Percentiles rank a stretch among this genome's conserved stretches.
These are phyloP conservation scores for Myioborus miniatus DNA, from an alignment of 2,797 vertebrate genomes.

Conservation along the genomic window DNA sequence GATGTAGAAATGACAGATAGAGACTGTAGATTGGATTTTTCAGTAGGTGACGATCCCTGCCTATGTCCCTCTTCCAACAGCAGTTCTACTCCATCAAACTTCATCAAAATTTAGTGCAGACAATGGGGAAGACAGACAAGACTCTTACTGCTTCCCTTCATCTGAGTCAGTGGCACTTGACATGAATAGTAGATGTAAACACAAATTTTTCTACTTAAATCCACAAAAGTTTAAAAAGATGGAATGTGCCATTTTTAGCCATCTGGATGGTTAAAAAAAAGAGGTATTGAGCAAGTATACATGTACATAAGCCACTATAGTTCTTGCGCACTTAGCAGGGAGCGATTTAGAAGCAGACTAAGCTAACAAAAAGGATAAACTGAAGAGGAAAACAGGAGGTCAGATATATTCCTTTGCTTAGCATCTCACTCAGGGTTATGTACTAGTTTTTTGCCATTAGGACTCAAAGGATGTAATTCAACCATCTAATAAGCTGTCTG, in stretches of 20 bases:
- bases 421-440: background rate
- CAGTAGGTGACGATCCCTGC: accelerated
- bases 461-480: background rate
- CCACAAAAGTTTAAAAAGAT: background rate
- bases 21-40: background rate
- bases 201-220: background rate
- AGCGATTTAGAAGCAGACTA: background rate
- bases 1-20: background rate
- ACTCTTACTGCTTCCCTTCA: background rate
- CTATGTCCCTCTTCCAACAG: background rate
- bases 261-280: background rate
- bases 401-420: background rate
- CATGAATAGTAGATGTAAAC: background rate
- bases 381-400: background rate
- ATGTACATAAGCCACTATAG: accelerated
- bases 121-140: background rate
- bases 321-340: background rate
- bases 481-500: background rate
- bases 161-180: background rate
- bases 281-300: background rate
- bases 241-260: background rate
- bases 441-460: background rate
- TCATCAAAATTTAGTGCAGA: background rate
- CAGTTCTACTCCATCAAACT: background rate
- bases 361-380: background rate